Evolutionary conservation across 2,888 invertebrate genomes (phyloP).

Genomic region (Boloria euphrosyne): DNA sequence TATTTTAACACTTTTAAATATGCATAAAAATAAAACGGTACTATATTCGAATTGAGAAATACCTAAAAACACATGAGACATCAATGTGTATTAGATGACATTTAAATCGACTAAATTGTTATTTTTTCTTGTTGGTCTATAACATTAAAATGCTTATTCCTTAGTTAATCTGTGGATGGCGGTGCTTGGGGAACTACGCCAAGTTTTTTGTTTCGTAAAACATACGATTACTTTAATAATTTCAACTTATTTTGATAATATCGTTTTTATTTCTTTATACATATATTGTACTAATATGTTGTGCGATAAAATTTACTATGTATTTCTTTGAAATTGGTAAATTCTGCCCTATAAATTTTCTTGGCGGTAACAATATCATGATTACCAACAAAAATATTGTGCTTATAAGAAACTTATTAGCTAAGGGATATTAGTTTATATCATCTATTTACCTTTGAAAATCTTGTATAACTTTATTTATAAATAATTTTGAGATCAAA

Average conservation of each 20-base stretch:
- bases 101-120: no score
- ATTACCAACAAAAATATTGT: slow-evolving; percentile 59
- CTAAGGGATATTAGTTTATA: slow-evolving; percentile 26
- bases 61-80: no score
- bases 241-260: slow-evolving; percentile 39
- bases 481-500: slow-evolving; percentile 27
- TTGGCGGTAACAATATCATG: slow-evolving; percentile 70
- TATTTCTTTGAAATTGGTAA: slow-evolving; percentile 50
- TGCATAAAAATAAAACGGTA: no score
- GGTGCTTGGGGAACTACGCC: slow-evolving; percentile 75
- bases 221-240: slow-evolving; percentile 52
- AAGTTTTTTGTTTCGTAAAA: slow-evolving; percentile 59
- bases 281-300: slow-evolving; percentile 43
- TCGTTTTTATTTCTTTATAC: slow-evolving; percentile 41
- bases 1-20: no score
- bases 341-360: slow-evolving; percentile 50
- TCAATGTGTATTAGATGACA: no score
- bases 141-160: no score
- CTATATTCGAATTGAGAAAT: no score
- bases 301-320: slow-evolving; percentile 48
- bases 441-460: slow-evolving; percentile 1
- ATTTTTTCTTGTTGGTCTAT: no score
- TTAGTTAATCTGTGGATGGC: slow-evolving; percentile 70
- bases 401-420: slow-evolving; percentile 64
- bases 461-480: slow-evolving; percentile 33